phyloP scores from a whole-genome alignment of 1,140 invertebrate species.

The Trichoplusia ni region DNA sequence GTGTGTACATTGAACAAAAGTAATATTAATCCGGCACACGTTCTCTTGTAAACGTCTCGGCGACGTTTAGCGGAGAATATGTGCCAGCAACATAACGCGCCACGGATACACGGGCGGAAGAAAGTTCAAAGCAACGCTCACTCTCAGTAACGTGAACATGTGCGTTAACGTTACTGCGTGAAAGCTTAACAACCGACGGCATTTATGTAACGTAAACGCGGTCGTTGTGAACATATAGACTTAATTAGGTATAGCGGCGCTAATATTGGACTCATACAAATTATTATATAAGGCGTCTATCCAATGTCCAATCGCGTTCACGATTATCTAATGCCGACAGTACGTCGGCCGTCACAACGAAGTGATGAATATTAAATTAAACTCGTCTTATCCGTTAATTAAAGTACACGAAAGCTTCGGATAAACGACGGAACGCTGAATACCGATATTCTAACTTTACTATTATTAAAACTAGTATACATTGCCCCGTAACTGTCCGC shows the following conservation, averaged over 20 bases:
- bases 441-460: constrained; percentile 24
- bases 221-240: constrained; percentile 35
- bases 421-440: constrained; percentile 25
- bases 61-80: background rate
- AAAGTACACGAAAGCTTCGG: constrained; percentile 27
- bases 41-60: constrained; percentile 6
- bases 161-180: constrained; percentile 21
- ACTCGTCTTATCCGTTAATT: constrained; percentile 11
- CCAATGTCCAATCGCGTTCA: constrained; percentile 39
- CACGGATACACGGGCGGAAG: constrained; percentile 1
- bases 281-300: constrained; percentile 41
- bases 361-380: constrained; percentile 1
- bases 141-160: constrained; percentile 7
- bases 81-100: background rate
- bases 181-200: constrained; percentile 24
- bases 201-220: constrained; percentile 30
- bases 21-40: constrained; percentile 8
- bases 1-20: constrained; percentile 8
- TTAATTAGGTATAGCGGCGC: constrained; percentile 40
- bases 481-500: constrained; percentile 34
- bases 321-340: constrained; percentile 11
- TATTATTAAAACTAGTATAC: constrained; percentile 32
- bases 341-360: background rate
- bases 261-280: constrained; percentile 42
- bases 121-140: constrained; percentile 24